Evolutionary conservation across 2,113 vertebrate genomes (phyloP), one percentile per base, ranked within the genome.

Genomic region (Myxocyprinus asiaticus): DNA sequence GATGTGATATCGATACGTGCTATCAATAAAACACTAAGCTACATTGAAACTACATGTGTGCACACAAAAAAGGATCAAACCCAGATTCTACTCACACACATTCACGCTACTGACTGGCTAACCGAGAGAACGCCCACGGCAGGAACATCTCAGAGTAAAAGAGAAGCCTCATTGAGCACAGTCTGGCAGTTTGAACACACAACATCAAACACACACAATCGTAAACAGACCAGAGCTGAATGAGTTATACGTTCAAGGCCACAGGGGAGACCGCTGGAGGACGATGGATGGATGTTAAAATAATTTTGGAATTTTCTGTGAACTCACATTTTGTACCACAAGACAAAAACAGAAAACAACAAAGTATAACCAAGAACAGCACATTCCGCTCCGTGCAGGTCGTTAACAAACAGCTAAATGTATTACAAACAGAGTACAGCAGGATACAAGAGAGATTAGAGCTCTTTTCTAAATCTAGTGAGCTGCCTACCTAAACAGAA

Each of bases 141-240:
- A 81, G 82, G 81, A 82, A 72, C 79, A 33, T 33, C 3, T 88
- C 83, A 85, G 79, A 69, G 79, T 76, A 82, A 86, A 86, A 22
- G 86, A 86, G 81, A 89, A 85, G 79, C 82, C 85, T 86, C 69
- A 81, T 85, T 83, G 83, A 83, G 85, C 82, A 86, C 82, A 85
- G 78, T 86, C 83, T 87, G 88, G 70, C 87, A 83, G 81, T 85
- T 80, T 87, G 84, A 84, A 89, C 83, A 84, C 84, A 84, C 82
- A 78, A 73, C 81, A 71, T 67, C 58, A 78, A 82, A 83, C 82
- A 80, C 81, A 79, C 76, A 83, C 79, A 83, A 86, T 66, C 81
- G 73, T 81, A 87, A 86, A 88, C 82, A 88, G 43, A 10, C 55
- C 43, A 73, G 55, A 73, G 58, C 77, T 70, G 58, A 79, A 51